These are phyloP conservation scores for Labeo catla DNA, from an alignment of 2,113 vertebrate species.

Conservation along the genomic window DNA sequence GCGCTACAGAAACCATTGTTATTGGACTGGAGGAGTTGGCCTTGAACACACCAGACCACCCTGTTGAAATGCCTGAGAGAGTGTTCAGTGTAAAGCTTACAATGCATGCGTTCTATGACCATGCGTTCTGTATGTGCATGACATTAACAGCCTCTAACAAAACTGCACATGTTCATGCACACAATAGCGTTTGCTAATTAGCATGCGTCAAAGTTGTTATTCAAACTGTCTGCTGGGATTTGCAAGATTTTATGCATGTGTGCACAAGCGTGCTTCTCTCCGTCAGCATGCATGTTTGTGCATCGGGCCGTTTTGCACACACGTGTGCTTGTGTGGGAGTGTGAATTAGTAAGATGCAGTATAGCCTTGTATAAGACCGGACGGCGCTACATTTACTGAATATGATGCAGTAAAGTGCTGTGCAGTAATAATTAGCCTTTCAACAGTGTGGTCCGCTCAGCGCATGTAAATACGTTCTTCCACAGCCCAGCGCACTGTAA, in stretches of 20 bases:
- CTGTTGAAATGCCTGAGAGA: slow-evolving; percentile 26
- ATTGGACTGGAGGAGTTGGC: slow-evolving; percentile 29
- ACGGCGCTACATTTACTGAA: slow-evolving; percentile 9
- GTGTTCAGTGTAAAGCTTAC: background rate
- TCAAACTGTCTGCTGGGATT: slow-evolving; percentile 9
- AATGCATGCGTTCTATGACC: background rate
- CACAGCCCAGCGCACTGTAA: slow-evolving; percentile 22
- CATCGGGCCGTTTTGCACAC: background rate
- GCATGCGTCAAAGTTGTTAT: slow-evolving; percentile 18
- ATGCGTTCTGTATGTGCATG: background rate
- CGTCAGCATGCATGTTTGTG: slow-evolving; percentile 10
- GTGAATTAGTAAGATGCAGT: background rate
- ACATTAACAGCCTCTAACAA: background rate
- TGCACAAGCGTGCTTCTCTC: slow-evolving; percentile 1
- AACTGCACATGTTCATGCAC: slow-evolving; percentile 7
- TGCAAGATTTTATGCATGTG: slow-evolving; percentile 21
- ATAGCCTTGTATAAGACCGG: background rate
- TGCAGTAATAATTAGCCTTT: slow-evolving; percentile 48
- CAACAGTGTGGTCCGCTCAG: slow-evolving; percentile 34
- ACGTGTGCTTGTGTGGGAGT: slow-evolving; percentile 3
- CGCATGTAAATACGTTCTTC: slow-evolving; percentile 50
- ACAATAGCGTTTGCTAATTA: background rate
- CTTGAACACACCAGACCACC: slow-evolving; percentile 12
- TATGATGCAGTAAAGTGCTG: slow-evolving; percentile 39
- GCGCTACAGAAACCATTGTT: slow-evolving; percentile 33